Conservation (phyloP, 2,113 vertebrate genomes). For the Muscicapa adusta region DNA sequence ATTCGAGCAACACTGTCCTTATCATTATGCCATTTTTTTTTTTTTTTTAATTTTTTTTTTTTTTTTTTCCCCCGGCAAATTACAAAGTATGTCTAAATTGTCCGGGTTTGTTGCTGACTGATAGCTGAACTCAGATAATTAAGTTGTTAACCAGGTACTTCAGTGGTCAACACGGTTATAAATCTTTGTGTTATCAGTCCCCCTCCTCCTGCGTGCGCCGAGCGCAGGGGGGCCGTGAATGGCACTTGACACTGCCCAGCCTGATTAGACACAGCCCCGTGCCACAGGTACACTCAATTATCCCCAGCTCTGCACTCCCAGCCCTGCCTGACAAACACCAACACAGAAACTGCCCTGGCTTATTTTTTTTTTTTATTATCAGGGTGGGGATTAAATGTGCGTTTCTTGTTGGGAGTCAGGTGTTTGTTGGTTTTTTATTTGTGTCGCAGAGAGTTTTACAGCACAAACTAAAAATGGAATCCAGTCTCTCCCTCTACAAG, state of each 20-base stretch:
- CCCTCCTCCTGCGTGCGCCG: conserved; percentile 71
- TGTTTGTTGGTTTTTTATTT: too few relatives aligned
- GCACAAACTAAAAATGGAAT: too few relatives aligned
- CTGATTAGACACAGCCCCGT: conserved; percentile 73
- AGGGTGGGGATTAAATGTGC: too few relatives aligned
- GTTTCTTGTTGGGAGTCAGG: too few relatives aligned
- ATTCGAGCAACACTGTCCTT: conserved; percentile 65
- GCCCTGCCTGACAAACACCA: too few relatives aligned
- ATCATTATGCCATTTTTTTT: conserved; percentile 66
- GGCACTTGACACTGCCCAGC: conserved; percentile 75
- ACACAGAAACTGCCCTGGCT: too few relatives aligned
- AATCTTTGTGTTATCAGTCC: conserved; percentile 69
- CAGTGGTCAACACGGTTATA: conserved; percentile 73
- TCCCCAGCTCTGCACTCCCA: not conserved
- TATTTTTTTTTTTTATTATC: too few relatives aligned
- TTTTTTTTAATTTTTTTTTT: too few relatives aligned
- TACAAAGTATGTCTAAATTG: conserved; percentile 59
- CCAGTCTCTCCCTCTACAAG: too few relatives aligned
- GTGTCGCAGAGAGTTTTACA: too few relatives aligned
- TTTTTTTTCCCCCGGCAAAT: conserved; percentile 21
- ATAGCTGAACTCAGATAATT: conserved; percentile 77
- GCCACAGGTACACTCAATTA: conserved; percentile 74
- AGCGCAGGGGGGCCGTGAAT: conserved; percentile 68
- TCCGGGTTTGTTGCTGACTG: conserved; percentile 69
- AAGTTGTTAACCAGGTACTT: conserved; percentile 78